phyloP scores from a whole-genome alignment of 2,797 vertebrate genomes.

The Tragelaphus eurycerus region DNA sequence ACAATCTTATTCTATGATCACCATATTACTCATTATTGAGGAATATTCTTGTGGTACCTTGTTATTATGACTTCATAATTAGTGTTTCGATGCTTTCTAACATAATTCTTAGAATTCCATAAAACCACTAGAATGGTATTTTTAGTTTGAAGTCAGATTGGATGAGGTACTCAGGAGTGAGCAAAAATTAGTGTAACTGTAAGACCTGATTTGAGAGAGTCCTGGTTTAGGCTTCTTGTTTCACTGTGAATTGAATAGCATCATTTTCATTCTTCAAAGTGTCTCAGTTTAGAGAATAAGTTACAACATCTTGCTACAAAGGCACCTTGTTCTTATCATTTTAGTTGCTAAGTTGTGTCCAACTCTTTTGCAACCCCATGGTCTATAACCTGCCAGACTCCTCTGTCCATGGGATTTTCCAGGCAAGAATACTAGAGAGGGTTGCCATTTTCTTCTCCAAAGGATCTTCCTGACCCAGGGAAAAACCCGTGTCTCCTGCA shows the following conservation, averaged over 20 bases:
- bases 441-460: neutral
- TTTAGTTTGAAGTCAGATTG: neutral
- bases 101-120: neutral
- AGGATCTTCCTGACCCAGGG: neutral
- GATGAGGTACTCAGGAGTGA: neutral
- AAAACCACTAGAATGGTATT: neutral
- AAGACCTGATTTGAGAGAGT: neutral
- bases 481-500: neutral
- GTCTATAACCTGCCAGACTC: neutral
- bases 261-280: neutral
- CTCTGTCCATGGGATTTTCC: neutral
- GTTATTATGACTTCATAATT: neutral
- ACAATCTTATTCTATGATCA: neutral
- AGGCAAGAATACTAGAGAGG: neutral
- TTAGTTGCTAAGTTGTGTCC: neutral
- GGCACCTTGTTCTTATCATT: neutral
- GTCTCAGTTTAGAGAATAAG: neutral
- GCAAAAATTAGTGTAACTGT: neutral
- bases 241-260: neutral
- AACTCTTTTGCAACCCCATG: neutral
- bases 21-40: neutral
- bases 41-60: neutral
- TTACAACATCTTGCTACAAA: neutral
- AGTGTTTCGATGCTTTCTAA: neutral
- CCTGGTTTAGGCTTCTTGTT: neutral